A percentile compares a stretch with the other conserved stretches of the same genome.
These are phyloP conservation scores for Sinocyclocheilus rhinocerous DNA, from an alignment of 2,113 vertebrate genomes.

Conservation along the genomic window DNA sequence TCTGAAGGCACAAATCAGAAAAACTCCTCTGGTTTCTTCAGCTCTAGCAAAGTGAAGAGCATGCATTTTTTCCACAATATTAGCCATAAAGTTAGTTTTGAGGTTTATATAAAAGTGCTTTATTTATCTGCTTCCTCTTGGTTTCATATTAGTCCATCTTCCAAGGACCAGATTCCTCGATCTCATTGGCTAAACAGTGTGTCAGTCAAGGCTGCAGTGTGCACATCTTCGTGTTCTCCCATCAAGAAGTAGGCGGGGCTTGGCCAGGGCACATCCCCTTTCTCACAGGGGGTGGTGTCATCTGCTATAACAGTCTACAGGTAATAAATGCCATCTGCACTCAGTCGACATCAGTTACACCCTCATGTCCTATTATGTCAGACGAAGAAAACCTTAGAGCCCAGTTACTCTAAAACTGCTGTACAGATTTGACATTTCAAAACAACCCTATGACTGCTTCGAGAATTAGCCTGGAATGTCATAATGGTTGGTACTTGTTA, in stretches of 20 bases:
- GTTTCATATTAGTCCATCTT: slow-evolving; percentile 72
- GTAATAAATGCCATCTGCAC: slow-evolving; percentile 56
- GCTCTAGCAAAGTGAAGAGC: slow-evolving; percentile 67
- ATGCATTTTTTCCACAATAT: background rate
- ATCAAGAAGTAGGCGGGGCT: slow-evolving; percentile 74
- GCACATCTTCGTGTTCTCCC: slow-evolving; percentile 76
- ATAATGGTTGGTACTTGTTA: background rate
- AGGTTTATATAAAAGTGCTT: background rate
- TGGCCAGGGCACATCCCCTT: slow-evolving; percentile 76
- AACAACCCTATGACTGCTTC: background rate
- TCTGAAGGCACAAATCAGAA: slow-evolving; percentile 60
- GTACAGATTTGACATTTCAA: background rate
- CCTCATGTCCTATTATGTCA: background rate
- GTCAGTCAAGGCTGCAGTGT: slow-evolving; percentile 75
- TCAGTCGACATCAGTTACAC: background rate
- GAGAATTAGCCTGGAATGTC: slow-evolving; percentile 10
- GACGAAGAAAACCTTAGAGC: slow-evolving; percentile 17
- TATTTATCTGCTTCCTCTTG: background rate
- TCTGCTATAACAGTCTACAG: slow-evolving; percentile 74
- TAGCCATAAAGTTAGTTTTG: background rate
- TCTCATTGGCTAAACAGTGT: slow-evolving; percentile 73
- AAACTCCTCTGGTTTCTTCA: slow-evolving; percentile 72
- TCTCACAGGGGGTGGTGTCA: slow-evolving; percentile 73
- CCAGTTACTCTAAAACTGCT: background rate
- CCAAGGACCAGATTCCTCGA: slow-evolving; percentile 68